Evolutionary conservation across 2,113 vertebrate species (phyloP), one percentile per base, ranked within the genome.

Genomic region (Tetrao urogallus): DNA sequence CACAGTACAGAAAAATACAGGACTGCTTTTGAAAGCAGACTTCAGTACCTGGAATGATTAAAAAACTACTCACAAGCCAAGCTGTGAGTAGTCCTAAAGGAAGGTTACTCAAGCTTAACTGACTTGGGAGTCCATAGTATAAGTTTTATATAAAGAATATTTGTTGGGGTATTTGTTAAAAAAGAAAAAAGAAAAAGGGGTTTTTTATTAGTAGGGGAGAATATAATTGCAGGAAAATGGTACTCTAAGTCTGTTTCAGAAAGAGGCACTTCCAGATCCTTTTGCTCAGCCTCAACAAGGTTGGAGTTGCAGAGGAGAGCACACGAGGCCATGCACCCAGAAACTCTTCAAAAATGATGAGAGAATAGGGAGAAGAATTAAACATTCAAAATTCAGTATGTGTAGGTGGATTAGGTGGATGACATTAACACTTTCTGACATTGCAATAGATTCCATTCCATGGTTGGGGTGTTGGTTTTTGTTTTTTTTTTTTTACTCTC

Each of bases 321-420:
- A 20, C 10, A n/a, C 0, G 0, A 72, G 45, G 47, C 21, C 17
- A 78, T 9, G 25, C 2, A n/a, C 5, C 19, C 36, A 79, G 36
- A 6, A 92, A 81, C 25, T 69, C 61, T 66, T 69, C 4, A 2
- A 20, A 88, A 90, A 36, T 6, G 8, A 10, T 58, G 66, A 52
- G 17, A 18, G 73, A 92, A 63, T 18, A 63, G 58, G 0, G 1
- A 65, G 58, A 67, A 81, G 64, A 87, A 93, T 89, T 90, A 65
- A 84, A 22, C 24, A 90, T 86, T 70, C 81, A 65, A 84, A 95
- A 86, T 88, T 76, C 74, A 81, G 86, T 36, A 7, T 27, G 9
- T 3, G 95, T 82, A 89, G 95, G 94, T 73, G 95, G 95, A 92
- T 78, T 82, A 89, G 95, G 94, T 73, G 95, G 95, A 92, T 78